Base-by-base conservation (phyloP, 2,113 vertebrate species). In the Cisticola juncidis region DNA sequence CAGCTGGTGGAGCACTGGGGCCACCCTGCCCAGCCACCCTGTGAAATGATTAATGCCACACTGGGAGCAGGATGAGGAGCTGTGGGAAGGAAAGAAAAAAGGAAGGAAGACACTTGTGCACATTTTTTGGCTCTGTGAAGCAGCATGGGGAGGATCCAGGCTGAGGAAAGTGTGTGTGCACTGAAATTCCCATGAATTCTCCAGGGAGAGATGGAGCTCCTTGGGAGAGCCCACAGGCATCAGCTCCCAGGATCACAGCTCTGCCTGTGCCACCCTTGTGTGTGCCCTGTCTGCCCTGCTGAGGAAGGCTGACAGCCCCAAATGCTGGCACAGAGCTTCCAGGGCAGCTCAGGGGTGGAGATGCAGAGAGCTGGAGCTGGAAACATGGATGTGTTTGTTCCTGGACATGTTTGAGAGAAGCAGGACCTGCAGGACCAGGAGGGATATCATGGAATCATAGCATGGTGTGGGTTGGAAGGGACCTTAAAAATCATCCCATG, bases 61-160 rank as follows among this genome's bases (percentile, higher is more conserved):
- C 70, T 1, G 11, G 36, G 47, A 65, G 81, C 28, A 36, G 22
- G n/a, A 73, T 0, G 0, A 56, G 18, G 18, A 1, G 0, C 23
- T 64, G 58, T 33, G 54, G 68, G 62, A 29, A 13, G n/a, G 26
- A 81, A 48, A 44, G 42, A 26, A 79, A 36, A 50, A 29, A 13
- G n/a, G 26, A 81, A 48, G 53, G 42, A 26, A 79, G 40, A 36
- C 36, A 25, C 9, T 71, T 51, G 29, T 78, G 73, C 51, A 58
- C 42, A 51, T 62, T 60, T 9, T 28, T 68, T 76, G 47, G 68
- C 81, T 81, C 56, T 13, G 22, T 26, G 19, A 71, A 76, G 35
- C 23, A 62, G 47, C 3, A 0, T 5, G 51, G 42, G 19, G 54
- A 29, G 2, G 2, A 62, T 89, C 45, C 35, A 84, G 65, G 36